These are phyloP conservation scores for Axinella damicornis DNA, from an alignment of 37 sponge, comb jelly and placozoan genomes.

Conservation along the genomic window DNA sequence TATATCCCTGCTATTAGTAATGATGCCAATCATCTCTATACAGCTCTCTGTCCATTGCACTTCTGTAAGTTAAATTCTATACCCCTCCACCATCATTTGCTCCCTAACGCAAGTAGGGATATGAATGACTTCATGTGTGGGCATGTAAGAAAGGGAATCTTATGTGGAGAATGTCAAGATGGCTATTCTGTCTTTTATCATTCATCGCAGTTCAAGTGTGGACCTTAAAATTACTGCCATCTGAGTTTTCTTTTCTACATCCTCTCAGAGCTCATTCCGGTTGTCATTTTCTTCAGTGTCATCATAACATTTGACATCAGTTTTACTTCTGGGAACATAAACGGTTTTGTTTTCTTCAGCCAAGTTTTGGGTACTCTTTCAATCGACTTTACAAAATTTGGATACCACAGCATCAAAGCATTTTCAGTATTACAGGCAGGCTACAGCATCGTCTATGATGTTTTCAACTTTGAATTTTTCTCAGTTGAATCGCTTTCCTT, in stretches of 20 bases:
- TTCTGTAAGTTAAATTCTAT: background rate
- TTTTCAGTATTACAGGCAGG: too few relatives aligned
- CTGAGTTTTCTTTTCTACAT: constrained; percentile 41
- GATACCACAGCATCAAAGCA: background rate
- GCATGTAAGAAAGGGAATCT: constrained; percentile 9
- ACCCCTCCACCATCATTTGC: background rate
- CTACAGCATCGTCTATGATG: constrained; percentile 35
- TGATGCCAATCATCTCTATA: constrained; percentile 2
- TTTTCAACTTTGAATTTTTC: constrained; percentile 53
- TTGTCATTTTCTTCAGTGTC: constrained; percentile 27
- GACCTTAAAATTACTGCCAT: background rate
- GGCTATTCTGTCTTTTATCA: constrained; percentile 39
- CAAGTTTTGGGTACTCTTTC: constrained; percentile 27
- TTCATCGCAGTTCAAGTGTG: constrained; percentile 35
- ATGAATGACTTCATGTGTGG: too few relatives aligned
- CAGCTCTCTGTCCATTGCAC: constrained; percentile 7
- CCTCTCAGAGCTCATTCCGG: constrained; percentile 54
- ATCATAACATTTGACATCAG: constrained; percentile 39
- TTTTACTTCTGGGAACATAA: constrained; percentile 51
- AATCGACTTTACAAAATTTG: constrained; percentile 11
- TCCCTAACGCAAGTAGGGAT: too few relatives aligned
- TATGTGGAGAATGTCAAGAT: constrained; percentile 50
- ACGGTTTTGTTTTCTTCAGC: constrained; percentile 52
- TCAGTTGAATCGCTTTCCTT: constrained; percentile 9
- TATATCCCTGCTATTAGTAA: constrained; percentile 4